Evolutionary conservation across 1,140 invertebrate genomes (phyloP).

Genomic region (Drosophila lacteicornis): DNA sequence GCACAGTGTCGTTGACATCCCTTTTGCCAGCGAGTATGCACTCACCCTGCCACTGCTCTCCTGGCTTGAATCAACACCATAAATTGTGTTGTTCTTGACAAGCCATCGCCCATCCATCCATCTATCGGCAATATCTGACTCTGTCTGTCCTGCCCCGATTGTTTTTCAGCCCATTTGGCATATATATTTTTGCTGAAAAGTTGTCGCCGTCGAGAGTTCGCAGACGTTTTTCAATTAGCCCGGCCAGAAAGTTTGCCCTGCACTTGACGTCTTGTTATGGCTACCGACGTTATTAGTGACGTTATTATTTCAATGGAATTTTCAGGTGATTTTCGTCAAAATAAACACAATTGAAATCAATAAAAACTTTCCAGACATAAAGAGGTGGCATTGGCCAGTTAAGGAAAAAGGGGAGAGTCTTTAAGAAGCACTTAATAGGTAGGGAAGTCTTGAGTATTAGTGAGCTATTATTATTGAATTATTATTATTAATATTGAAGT

Average conservation of each 20-base stretch:
- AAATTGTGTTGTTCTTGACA: constrained; percentile 37
- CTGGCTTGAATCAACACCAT: constrained; percentile 49
- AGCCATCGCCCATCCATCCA: constrained; percentile 16
- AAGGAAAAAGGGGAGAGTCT: neutral
- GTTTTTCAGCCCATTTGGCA: constrained; percentile 27
- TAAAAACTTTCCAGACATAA: constrained; percentile 65
- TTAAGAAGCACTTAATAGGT: neutral
- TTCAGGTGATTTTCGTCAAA: constrained; percentile 17
- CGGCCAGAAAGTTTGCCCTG: constrained; percentile 37
- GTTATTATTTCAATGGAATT: constrained; percentile 26
- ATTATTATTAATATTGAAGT: too few species aligned
- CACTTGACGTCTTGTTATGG: constrained; percentile 36
- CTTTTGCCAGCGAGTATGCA: constrained; percentile 1
- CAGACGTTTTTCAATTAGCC: constrained; percentile 73
- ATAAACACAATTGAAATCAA: constrained; percentile 13
- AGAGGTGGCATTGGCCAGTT: constrained; percentile 1
- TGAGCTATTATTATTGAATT: neutral
- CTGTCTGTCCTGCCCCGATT: constrained; percentile 35
- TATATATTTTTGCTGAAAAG: constrained; percentile 29
- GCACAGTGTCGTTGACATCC: constrained; percentile 42
- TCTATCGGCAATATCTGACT: constrained; percentile 16
- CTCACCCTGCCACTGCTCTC: neutral
- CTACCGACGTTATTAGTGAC: constrained; percentile 13
- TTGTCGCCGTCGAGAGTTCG: constrained; percentile 50
- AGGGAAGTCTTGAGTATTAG: neutral